These are phyloP conservation scores for Climacteris rufus DNA, from an alignment of 2,113 vertebrate species.

Conservation along the genomic window DNA sequence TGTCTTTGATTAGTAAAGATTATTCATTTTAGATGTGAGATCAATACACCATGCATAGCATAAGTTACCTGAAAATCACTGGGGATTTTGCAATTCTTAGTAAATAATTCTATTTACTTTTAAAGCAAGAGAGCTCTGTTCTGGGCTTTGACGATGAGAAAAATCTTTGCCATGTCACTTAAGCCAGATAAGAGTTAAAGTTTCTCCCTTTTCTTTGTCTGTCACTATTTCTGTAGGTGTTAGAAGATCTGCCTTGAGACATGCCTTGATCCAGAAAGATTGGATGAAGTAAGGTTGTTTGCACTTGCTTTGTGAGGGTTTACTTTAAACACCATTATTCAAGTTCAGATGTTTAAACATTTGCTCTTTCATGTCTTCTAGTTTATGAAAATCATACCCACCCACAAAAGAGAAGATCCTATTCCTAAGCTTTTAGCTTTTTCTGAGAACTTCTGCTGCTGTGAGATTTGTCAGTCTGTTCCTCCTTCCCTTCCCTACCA, in stretches of 20 bases:
- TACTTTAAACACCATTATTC: background rate
- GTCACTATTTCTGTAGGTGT: background rate
- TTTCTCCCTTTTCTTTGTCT: background rate
- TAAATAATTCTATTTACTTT: background rate
- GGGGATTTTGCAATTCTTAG: background rate
- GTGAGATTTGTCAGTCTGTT: background rate
- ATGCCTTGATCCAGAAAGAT: background rate
- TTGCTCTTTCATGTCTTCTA: background rate
- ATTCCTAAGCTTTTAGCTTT: background rate
- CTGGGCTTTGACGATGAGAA: background rate
- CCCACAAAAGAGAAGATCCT: background rate
- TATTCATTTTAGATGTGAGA: background rate
- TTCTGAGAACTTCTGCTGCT: background rate
- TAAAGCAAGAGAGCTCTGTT: background rate
- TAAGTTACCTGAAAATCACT: background rate
- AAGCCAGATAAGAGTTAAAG: background rate
- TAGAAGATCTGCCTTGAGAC: background rate
- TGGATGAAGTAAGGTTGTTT: background rate
- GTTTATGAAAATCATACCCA: background rate
- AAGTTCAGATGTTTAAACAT: background rate
- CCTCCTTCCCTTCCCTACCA: background rate
- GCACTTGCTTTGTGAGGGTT: background rate
- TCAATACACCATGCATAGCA: accelerated
- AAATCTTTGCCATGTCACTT: background rate
- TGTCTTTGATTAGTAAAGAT: background rate